Evolutionary conservation across 2,888 invertebrate genomes (phyloP), one percentile per base, ranked within the genome.

Genomic region (Eupeodes latifasciatus): DNA sequence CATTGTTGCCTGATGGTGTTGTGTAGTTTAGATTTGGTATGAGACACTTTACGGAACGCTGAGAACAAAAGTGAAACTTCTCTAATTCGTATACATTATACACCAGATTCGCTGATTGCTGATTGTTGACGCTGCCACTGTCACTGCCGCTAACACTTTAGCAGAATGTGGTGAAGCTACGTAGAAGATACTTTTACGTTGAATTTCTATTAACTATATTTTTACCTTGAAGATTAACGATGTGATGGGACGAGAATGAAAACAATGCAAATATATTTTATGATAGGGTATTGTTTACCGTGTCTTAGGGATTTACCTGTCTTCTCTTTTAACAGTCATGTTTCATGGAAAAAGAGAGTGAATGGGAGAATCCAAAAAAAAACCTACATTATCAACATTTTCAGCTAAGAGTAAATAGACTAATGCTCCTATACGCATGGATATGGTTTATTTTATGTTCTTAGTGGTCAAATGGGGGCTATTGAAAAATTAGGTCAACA

Each of bases 41-140:
- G 87, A 80, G 84, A 87, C 87, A 87, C 62, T 87, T 81, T 72
- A 74, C 51, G 80, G 84, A 47, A 57, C 72, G 72, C 44, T 87
- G 87, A 83, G 87, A 87, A 83, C 80, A 87, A 87, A 87, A 87
- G 87, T 84, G 87, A 87, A 87, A 87, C 80, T 78, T 83, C 59
- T 76, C 71, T 57, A 66, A 71, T 64, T 79, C 27, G 44, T 53
- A 5, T 16, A 16, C 5, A 11, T 10, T 64, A 7, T 34, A 14
- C 11, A 36, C 19, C 27, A 27, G 27, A 27, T 27, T 27, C 27
- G 27, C 27, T 27, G 27, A 27, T 27, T 27, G 27, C 27, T 27
- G 27, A 27, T 27, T 27, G 27, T 27, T 27, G 27, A 27, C 27
- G 27, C 27, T 10, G 14, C 27, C 40, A 40, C 40, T 40, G 6